Percentiles rank a stretch among this genome's conserved stretches.
phyloP scores from a whole-genome alignment of 1,140 invertebrate genomes.

The Nautilus pompilius region DNA sequence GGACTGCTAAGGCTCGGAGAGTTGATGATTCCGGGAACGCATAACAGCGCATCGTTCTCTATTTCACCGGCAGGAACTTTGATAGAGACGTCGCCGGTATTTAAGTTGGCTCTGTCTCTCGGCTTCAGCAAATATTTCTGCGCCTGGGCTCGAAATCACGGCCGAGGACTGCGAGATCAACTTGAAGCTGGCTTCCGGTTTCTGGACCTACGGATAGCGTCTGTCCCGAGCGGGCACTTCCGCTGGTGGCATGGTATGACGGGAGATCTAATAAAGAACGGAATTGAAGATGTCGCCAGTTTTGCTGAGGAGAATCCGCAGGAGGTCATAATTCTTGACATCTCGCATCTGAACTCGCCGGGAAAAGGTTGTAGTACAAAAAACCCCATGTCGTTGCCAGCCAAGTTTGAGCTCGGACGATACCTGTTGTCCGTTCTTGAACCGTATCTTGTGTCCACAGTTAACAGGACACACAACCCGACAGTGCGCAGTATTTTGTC shows the following conservation, averaged over 20 bases:
- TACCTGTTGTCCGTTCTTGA: not conserved
- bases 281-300: not conserved
- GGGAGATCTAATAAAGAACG: not conserved
- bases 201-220: not conserved
- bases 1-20: not conserved
- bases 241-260: constrained; percentile 2
- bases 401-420: not conserved
- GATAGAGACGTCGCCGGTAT: not conserved
- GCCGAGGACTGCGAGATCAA: not conserved
- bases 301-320: not conserved
- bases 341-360: not conserved
- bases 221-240: not conserved
- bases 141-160: not conserved
- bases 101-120: not conserved
- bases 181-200: not conserved
- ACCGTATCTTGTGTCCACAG: not conserved
- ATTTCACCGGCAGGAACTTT: not conserved
- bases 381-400: not conserved
- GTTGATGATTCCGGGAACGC: not conserved
- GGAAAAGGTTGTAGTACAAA: not conserved
- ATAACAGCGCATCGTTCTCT: constrained; percentile 2
- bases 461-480: not conserved
- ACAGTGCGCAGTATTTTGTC: not conserved
- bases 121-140: not conserved
- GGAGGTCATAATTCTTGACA: not conserved